Percentiles rank a stretch among this genome's conserved stretches.
Evolutionary conservation across 2,888 invertebrate genomes (phyloP).

Genomic region (Parnassius mnemosyne): DNA sequence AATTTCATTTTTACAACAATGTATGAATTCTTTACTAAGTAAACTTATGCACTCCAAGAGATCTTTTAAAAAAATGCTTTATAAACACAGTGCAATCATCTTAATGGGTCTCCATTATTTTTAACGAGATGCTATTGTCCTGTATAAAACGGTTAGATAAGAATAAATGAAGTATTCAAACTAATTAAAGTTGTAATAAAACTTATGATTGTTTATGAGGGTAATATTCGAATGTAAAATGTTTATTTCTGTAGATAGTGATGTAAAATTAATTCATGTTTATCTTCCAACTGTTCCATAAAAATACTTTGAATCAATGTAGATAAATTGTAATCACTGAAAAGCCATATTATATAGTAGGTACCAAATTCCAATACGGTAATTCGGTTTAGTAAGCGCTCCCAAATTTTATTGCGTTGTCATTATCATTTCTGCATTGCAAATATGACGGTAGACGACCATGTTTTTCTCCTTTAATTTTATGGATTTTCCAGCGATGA

Average conservation of each 20-base stretch:
- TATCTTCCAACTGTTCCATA: background rate
- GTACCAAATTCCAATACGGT: background rate
- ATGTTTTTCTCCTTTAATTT: constrained; percentile 65
- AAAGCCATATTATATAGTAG: background rate
- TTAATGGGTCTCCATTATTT: constrained; percentile 21
- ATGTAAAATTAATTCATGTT: too few species aligned
- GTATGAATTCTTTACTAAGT: background rate
- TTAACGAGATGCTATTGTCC: constrained; percentile 25
- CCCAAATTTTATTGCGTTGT: constrained; percentile 15
- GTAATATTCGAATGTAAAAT: too few species aligned
- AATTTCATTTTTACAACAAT: constrained; percentile 20
- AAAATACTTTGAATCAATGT: background rate
- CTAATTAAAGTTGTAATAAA: constrained; percentile 5
- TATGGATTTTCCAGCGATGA: constrained; percentile 68
- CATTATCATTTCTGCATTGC: constrained; percentile 50
- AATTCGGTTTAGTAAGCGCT: constrained; percentile 1
- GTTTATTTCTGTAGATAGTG: too few species aligned
- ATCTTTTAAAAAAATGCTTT: constrained; percentile 12
- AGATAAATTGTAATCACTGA: background rate
- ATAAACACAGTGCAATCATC: constrained; percentile 8
- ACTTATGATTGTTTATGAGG: background rate
- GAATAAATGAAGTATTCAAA: constrained; percentile 17
- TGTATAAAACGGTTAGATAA: constrained; percentile 28
- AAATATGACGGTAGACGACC: constrained; percentile 68
- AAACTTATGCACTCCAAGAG: constrained; percentile 11